Conservation (phyloP, 1,140 invertebrate species). For the Lasaia peninsularis region DNA sequence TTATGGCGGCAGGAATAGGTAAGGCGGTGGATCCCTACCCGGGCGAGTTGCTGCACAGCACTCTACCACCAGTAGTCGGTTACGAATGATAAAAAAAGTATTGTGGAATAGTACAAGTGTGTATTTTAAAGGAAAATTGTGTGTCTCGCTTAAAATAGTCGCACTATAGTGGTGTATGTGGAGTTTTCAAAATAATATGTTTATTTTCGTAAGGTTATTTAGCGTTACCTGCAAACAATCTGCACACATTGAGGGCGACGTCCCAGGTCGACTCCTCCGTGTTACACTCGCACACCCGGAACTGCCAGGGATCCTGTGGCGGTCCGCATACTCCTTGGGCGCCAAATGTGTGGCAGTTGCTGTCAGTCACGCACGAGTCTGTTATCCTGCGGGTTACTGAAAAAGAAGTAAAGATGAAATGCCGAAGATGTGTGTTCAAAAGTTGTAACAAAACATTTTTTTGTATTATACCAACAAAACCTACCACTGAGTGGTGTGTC, state of each 20-base stretch:
- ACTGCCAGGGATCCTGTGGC: conserved; percentile 29
- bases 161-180: no score
- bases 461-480: no score
- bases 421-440: background rate
- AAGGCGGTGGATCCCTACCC: no score
- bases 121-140: no score
- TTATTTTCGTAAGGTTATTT: background rate
- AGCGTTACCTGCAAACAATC: conserved; percentile 45
- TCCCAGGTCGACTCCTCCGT: conserved; percentile 46
- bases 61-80: no score
- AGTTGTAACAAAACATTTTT: no score
- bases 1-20: no score
- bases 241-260: conserved; percentile 37
- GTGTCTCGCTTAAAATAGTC: no score
- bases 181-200: background rate
- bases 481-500: no score
- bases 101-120: no score
- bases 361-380: conserved; percentile 48
- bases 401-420: conserved; percentile 14
- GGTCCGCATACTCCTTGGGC: conserved; percentile 33
- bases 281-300: conserved; percentile 47
- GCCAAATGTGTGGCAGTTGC: conserved; percentile 54
- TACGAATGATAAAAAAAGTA: no score
- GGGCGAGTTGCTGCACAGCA: no score
- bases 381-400: conserved; percentile 41